Conservation (phyloP, 2,888 invertebrate species). For the Timema podura region DNA sequence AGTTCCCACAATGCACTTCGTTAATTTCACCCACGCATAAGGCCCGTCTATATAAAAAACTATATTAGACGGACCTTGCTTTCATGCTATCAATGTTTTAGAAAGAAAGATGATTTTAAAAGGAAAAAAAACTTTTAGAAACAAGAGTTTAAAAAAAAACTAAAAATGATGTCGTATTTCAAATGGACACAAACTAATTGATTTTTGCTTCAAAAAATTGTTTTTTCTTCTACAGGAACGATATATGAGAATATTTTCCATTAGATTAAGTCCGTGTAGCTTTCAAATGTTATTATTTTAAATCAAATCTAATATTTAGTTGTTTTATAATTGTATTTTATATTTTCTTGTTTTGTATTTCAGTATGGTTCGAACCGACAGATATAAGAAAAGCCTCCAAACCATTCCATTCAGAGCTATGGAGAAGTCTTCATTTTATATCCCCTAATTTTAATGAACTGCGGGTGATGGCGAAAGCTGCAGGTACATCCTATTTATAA, state of each 20-base stretch:
- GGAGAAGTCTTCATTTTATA: constrained; percentile 54
- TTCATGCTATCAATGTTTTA: too few relatives aligned
- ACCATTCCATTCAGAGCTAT: constrained; percentile 54
- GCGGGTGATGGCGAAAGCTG: constrained; percentile 56
- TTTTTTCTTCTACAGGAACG: too few relatives aligned
- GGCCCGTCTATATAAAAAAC: neutral
- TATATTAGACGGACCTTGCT: too few relatives aligned
- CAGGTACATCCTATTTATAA: constrained; percentile 39
- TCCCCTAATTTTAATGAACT: constrained; percentile 82
- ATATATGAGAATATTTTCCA: too few relatives aligned
- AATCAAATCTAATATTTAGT: neutral
- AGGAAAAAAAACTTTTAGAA: too few relatives aligned
- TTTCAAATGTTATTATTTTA: neutral
- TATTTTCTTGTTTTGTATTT: constrained; percentile 40
- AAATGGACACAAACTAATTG: too few relatives aligned
- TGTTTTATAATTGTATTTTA: neutral
- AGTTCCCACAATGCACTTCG: constrained; percentile 14
- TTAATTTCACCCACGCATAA: constrained; percentile 30
- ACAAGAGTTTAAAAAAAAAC: too few relatives aligned
- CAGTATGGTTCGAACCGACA: constrained; percentile 89
- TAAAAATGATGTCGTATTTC: too few relatives aligned
- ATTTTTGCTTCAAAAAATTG: too few relatives aligned
- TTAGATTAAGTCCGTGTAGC: too few relatives aligned
- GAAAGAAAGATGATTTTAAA: too few relatives aligned
- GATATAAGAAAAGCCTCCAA: constrained; percentile 72